Percentiles rank a stretch among this genome's conserved stretches.
These are phyloP conservation scores for Lasius platythorax DNA, from an alignment of 2,888 invertebrate species.

Conservation along the genomic window DNA sequence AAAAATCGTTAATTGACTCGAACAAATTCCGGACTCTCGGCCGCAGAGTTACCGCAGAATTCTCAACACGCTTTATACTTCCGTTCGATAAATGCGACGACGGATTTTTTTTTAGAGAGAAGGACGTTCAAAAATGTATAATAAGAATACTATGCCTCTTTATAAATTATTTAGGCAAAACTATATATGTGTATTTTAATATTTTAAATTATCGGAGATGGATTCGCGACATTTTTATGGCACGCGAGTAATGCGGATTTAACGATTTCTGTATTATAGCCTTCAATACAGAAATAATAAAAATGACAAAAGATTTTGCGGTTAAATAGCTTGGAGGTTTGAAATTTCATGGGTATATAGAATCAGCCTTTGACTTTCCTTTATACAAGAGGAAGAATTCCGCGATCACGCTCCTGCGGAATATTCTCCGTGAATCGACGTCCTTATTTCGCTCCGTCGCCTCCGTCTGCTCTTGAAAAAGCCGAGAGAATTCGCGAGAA, in stretches of 20 bases:
- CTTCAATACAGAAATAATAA: not conserved
- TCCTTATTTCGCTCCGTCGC: constrained; percentile 1
- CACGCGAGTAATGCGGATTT: not conserved
- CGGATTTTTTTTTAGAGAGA: not conserved
- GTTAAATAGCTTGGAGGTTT: constrained; percentile 12
- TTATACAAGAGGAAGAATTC: not conserved
- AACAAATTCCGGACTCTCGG: constrained; percentile 13
- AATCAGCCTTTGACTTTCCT: not conserved
- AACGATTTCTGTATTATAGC: not conserved
- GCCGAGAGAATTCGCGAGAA: constrained; percentile 5
- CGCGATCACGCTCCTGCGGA: not conserved
- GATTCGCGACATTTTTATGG: not conserved
- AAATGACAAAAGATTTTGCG: not conserved
- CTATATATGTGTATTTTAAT: not conserved
- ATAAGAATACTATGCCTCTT: not conserved
- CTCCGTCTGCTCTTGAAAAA: constrained; percentile 7
- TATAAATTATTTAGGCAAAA: not conserved
- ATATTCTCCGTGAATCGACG: constrained; percentile 23
- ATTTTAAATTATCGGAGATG: not conserved
- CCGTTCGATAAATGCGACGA: not conserved
- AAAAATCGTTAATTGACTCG: constrained; percentile 49
- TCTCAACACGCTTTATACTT: not conserved
- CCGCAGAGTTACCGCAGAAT: not conserved
- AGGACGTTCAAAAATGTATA: not conserved
- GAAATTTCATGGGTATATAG: not conserved